Base-by-base conservation (phyloP, 2,113 vertebrate genomes). In the Arvicanthis niloticus region DNA sequence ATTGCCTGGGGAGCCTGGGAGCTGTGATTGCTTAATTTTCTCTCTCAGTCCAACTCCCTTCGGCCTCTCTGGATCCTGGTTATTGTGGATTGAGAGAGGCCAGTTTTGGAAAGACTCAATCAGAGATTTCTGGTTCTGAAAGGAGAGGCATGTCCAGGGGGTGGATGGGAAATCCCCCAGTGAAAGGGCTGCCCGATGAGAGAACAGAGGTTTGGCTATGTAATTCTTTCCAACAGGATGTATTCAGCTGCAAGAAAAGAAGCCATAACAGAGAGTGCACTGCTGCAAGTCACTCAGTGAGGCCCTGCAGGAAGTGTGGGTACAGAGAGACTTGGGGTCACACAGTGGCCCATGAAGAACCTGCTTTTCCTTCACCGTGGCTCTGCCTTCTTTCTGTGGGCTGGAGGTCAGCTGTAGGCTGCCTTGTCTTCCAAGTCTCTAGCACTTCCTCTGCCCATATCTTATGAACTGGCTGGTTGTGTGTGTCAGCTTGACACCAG, bases 181-280 rank as follows among this genome's bases (percentile, higher is more conserved):
- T 48, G 58, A 34, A 7, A 48, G 40, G 42, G 73, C 51, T 34
- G 31, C 16, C n/a, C 19, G 10, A 7, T 4, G 4, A 42, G 65
- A 84, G 56, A 85, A 1, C 22, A 21, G 9, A 58, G 76, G 16
- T 21, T 16, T 34, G 42, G 19, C 2, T 51, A 7, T 17, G 73
- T 5, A 45, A 31, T 40, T 80, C 70, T 86, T 2, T 1, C 65
- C 29, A 0, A 22, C 4, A 31, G 8, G 48, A 9, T 4, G 37
- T 0, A 4, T 51, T 12, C 21, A 26, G 58, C 19, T 53, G 17
- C 13, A 72, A 29, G 89, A 60, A 60, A 4, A 31, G 68, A 53
- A 21, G 13, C 16, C 0, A 12, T 7, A 37, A 16, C 1, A 29
- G 31, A 29, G 67, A 24, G 6, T 2, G 0, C 40, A 0, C 19